These are phyloP conservation scores for Aricia agestis DNA, from an alignment of 1,140 invertebrate genomes.

Conservation along the genomic window DNA sequence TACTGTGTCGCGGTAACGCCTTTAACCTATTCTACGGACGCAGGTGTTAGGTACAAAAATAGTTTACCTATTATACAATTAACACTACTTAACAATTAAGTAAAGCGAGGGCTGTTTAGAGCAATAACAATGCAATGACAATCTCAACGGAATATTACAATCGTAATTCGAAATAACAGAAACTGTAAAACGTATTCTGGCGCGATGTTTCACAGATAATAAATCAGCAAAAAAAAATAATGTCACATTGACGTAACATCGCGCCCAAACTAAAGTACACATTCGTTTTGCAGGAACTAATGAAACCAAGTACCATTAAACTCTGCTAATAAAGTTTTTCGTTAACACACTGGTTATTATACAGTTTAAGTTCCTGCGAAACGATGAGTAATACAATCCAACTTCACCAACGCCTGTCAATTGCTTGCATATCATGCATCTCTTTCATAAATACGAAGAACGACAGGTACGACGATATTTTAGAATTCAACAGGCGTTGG, in stretches of 20 bases:
- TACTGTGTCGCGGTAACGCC: constrained; percentile 66
- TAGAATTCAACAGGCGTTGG: no score
- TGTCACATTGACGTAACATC: neutral
- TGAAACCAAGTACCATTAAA: no score
- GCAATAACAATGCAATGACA: constrained; percentile 33
- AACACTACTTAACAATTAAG: constrained; percentile 74
- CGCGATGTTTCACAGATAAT: neutral
- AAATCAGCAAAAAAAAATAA: neutral
- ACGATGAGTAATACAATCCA: no score
- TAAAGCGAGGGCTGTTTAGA: constrained; percentile 53
- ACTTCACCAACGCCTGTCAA: no score
- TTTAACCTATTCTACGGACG: constrained; percentile 65
- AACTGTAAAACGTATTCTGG: neutral
- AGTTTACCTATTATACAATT: constrained; percentile 74
- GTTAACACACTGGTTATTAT: neutral
- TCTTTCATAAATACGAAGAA: no score
- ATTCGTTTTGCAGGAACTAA: neutral
- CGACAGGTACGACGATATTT: no score
- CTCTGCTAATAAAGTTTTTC: no score
- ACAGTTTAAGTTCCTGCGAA: no score
- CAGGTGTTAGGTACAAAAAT: constrained; percentile 73
- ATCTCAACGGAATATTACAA: constrained; percentile 28
- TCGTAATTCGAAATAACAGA: constrained; percentile 17
- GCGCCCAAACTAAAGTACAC: neutral
- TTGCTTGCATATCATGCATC: no score